Conservation (phyloP, 2,888 invertebrate species). For the Tortricodes alternella region DNA sequence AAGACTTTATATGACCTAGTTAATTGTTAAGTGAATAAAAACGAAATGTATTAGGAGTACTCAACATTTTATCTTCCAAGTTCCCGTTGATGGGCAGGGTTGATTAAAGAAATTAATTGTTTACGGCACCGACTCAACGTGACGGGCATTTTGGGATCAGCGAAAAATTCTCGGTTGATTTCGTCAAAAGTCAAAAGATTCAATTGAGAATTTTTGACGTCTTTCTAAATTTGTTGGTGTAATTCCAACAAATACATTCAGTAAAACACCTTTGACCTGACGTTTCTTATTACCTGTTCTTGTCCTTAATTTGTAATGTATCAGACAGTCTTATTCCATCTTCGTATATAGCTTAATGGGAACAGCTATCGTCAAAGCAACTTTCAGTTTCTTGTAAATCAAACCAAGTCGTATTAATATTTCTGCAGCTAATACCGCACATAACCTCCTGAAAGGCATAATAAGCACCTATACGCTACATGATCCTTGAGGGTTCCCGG, state of each 20-base stretch:
- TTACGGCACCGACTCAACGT: slow-evolving; percentile 51
- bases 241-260: no score
- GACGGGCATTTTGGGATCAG: slow-evolving; percentile 46
- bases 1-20: slow-evolving; percentile 28
- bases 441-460: slow-evolving; percentile 14
- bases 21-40: slow-evolving; percentile 35
- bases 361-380: not conserved
- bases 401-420: slow-evolving; percentile 14
- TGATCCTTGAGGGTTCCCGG: slow-evolving; percentile 20
- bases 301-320: no score
- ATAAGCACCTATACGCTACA: slow-evolving; percentile 24
- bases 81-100: slow-evolving; percentile 39
- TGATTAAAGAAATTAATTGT: slow-evolving; percentile 69
- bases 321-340: no score
- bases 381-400: no score
- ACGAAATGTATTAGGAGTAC: slow-evolving; percentile 29
- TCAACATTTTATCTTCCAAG: slow-evolving; percentile 34
- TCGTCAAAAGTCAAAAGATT: no score
- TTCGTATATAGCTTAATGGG: no score
- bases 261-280: no score
- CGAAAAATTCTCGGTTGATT: slow-evolving; percentile 32
- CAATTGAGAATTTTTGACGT: no score
- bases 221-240: no score
- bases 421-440: slow-evolving; percentile 17
- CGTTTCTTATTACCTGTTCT: no score